These are phyloP conservation scores for Pungitius pungitius DNA, from an alignment of 2,113 vertebrate species.

Conservation along the genomic window DNA sequence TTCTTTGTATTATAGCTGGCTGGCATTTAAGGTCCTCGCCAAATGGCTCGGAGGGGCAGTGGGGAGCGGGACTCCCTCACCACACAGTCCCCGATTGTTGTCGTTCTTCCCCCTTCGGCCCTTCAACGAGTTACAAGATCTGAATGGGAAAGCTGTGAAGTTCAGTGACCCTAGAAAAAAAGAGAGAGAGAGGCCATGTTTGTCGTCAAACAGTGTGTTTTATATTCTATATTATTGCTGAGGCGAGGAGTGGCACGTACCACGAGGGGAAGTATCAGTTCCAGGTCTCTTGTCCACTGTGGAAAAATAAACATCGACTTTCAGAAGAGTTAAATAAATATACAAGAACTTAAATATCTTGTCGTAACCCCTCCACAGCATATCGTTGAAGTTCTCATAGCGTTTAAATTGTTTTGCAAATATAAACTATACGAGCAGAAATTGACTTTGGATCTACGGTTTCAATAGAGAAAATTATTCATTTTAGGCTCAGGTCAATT, in stretches of 20 bases:
- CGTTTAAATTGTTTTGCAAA: background rate
- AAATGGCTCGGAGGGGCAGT: conserved; percentile 32
- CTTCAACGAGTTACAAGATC: conserved; percentile 13
- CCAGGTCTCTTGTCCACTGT: conserved; percentile 85
- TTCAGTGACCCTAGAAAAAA: conserved; percentile 31
- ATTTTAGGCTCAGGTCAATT: background rate
- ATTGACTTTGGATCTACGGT: background rate
- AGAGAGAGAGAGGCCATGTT: conserved; percentile 1
- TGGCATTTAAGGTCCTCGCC: conserved; percentile 46
- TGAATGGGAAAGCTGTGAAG: conserved; percentile 4
- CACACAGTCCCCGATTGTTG: conserved; percentile 26
- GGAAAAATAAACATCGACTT: conserved; percentile 17
- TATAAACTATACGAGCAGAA: background rate
- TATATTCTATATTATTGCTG: background rate
- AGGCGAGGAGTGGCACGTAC: conserved; percentile 52
- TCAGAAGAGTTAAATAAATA: background rate
- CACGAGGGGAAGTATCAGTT: conserved; percentile 72
- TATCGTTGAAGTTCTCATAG: background rate
- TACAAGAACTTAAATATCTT: no score
- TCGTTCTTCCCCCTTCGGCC: conserved; percentile 43
- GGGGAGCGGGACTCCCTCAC: conserved; percentile 18
- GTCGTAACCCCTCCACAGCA: background rate
- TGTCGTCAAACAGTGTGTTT: background rate
- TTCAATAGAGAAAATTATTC: background rate
- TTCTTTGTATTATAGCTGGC: conserved; percentile 43